Base-by-base conservation (phyloP, 2,888 invertebrate species). In the Andrena trimmerana region DNA sequence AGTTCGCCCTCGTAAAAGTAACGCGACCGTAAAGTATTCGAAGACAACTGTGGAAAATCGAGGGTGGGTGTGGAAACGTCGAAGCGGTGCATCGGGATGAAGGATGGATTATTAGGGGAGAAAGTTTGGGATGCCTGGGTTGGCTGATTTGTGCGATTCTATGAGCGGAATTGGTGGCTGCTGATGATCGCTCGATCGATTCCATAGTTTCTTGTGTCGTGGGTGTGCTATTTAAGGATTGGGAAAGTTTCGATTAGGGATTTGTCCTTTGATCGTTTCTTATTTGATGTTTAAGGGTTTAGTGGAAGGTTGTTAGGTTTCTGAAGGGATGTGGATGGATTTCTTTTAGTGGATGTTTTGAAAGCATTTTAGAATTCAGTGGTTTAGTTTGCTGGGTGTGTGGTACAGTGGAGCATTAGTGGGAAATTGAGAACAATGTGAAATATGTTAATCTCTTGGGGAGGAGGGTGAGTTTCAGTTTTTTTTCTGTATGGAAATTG, bases 1-100 rank as follows among this genome's bases (percentile, higher is more conserved):
- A 89, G 72, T 86, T 78, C 72, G 33, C 36, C 24, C 67, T 73
- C 57, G 72, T 63, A 66, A 81, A 81, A 81, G 73, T 71, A 81
- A 81, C 73, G 81, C 62, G 50, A 29, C 48, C 62, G 75, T 80
- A 67, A 80, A 80, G 57, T 67, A 76, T 77, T n/a, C 4, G 76
- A 7, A 27, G 68, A 36, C 57, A 20, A 16, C 6, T 7, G 20
- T 5, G 8, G 20, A 6, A 16, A 16, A 5, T 42, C 42, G 42
- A n/a, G n/a, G 33, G 29, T 29, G 10, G 33, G 24, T 69, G 42
- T 13, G 20, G 57, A 59, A 65, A 69, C 63, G 65, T 27, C n/a
- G 33, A 13, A 8, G 29, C 8, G 52, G n/a, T 63, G 70, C 48
- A 60, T 66, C 70, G 42, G 54, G 36, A 62, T 74, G 52, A 69